Evolutionary conservation across 2,888 invertebrate species (phyloP).

Genomic region (Leptinotarsa juncta): DNA sequence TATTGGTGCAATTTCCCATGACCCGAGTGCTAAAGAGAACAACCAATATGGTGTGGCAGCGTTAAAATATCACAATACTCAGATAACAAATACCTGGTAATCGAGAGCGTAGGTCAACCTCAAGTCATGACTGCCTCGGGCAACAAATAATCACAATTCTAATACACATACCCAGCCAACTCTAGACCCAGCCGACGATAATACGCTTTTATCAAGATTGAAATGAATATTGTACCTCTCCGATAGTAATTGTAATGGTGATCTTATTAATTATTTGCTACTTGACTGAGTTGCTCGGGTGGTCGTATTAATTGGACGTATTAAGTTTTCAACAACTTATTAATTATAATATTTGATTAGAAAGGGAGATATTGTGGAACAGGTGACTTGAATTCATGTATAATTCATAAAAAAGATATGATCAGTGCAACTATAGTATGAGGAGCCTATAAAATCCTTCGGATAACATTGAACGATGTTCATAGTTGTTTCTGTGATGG

Average conservation of each 20-base stretch:
- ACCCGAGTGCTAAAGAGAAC: conserved; percentile 26
- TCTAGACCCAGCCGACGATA: neutral
- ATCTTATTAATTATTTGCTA: conserved; percentile 22
- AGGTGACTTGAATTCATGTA: too few species aligned
- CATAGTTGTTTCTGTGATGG: too few species aligned
- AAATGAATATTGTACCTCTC: conserved; percentile 9
- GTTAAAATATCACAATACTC: conserved; percentile 49
- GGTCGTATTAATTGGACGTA: neutral
- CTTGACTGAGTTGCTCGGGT: neutral
- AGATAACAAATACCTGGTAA: conserved; percentile 55
- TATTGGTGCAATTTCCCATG: conserved; percentile 27
- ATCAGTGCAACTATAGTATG: too few species aligned
- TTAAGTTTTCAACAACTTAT: neutral
- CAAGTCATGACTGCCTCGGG: conserved; percentile 55
- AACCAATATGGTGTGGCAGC: conserved; percentile 30
- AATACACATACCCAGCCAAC: neutral
- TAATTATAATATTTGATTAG: too few species aligned
- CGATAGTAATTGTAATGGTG: conserved; percentile 15
- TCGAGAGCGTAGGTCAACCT: conserved; percentile 58
- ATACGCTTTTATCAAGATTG: conserved; percentile 16
- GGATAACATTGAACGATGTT: too few species aligned
- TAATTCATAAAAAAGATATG: too few species aligned
- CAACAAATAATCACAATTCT: conserved; percentile 24
- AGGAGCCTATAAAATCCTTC: too few species aligned
- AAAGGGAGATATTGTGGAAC: too few species aligned